Evolutionary conservation across 2,797 vertebrate genomes (phyloP).

Genomic region (Paramormyrops hopkinsi): DNA sequence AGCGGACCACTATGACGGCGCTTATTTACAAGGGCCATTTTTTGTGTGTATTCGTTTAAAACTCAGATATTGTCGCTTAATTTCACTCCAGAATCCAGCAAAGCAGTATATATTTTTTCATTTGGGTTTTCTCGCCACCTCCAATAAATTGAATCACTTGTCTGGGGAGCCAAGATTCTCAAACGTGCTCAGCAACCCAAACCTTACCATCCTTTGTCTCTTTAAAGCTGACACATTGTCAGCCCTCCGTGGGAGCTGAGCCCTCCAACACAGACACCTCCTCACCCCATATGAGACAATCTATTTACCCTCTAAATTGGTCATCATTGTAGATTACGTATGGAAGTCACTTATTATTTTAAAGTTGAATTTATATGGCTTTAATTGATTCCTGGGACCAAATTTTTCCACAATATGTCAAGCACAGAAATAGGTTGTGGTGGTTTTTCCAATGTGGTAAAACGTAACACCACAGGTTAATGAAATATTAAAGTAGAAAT

Average conservation of each 20-base stretch:
- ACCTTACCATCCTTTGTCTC: constrained; percentile 75
- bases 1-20: background rate
- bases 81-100: constrained; percentile 11
- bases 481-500: background rate
- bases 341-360: constrained; percentile 40
- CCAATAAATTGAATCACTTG: constrained; percentile 59
- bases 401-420: background rate
- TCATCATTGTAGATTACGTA: constrained; percentile 54
- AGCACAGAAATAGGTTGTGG: background rate
- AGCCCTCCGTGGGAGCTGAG: constrained; percentile 58
- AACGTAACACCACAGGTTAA: background rate
- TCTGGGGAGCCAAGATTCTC: constrained; percentile 48
- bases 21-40: constrained; percentile 35
- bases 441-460: background rate
- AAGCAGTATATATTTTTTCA: constrained; percentile 24
- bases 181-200: constrained; percentile 81
- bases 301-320: constrained; percentile 34
- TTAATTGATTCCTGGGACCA: background rate
- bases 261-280: constrained; percentile 47
- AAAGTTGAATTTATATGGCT: background rate
- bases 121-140: constrained; percentile 55
- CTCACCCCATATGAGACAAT: constrained; percentile 52
- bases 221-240: constrained; percentile 73
- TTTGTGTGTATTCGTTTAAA: constrained; percentile 49
- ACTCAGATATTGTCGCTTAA: constrained; percentile 40